Percentiles rank a stretch among this genome's conserved stretches.
These are phyloP conservation scores for Volucella zonaria DNA, from an alignment of 2,888 invertebrate species.

Conservation along the genomic window DNA sequence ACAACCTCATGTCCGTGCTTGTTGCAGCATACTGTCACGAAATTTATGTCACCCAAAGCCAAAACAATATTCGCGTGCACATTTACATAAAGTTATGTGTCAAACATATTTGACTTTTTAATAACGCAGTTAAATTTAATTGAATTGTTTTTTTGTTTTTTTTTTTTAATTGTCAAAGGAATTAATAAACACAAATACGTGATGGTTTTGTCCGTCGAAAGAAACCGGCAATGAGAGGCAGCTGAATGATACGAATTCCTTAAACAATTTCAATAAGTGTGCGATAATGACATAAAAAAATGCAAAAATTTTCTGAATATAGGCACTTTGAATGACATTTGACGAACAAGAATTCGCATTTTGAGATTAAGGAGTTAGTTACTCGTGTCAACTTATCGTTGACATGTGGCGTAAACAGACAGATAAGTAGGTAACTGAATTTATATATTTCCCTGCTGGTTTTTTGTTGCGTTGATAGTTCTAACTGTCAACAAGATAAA, in stretches of 20 bases:
- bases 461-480: no score
- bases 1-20: no score
- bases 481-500: no score
- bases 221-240: neutral
- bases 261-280: conserved; percentile 13
- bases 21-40: neutral
- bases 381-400: neutral
- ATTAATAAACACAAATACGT: conserved; percentile 40
- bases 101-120: conserved; percentile 17
- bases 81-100: conserved; percentile 23
- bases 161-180: conserved; percentile 22
- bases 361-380: neutral
- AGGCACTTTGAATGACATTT: neutral
- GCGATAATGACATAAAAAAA: neutral
- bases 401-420: no score
- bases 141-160: neutral
- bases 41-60: neutral
- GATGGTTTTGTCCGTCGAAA: conserved; percentile 9
- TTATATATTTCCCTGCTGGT: no score
- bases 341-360: neutral
- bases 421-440: no score
- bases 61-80: neutral
- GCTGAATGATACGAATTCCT: neutral
- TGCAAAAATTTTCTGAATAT: neutral
- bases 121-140: conserved; percentile 37